Conservation (phyloP, 1,140 invertebrate species). For the Thaumatotibia leucotreta region DNA sequence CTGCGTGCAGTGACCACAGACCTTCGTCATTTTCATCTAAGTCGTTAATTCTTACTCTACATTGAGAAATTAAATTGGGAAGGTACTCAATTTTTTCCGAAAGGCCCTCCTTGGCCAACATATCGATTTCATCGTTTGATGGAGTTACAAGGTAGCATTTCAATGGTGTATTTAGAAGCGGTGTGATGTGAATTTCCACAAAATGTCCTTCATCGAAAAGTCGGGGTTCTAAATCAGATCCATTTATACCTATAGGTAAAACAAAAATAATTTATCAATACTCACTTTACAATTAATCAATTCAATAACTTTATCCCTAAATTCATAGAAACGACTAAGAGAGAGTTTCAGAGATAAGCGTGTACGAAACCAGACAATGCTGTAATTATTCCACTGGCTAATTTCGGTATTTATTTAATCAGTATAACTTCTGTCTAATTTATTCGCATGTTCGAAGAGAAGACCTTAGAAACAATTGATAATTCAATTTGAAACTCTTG, state of each 20-base stretch:
- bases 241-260: not conserved
- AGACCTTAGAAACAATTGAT: too few relatives aligned
- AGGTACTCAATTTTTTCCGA: not conserved
- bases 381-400: too few relatives aligned
- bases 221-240: not conserved
- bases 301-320: too few relatives aligned
- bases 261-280: too few relatives aligned
- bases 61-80: not conserved
- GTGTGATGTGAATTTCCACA: not conserved
- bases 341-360: too few relatives aligned
- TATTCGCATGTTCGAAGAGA: too few relatives aligned
- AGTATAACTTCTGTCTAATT: too few relatives aligned
- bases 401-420: too few relatives aligned
- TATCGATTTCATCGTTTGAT: not conserved
- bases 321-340: too few relatives aligned
- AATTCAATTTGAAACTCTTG: too few relatives aligned
- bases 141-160: not conserved
- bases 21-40: not conserved
- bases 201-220: not conserved
- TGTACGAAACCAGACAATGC: too few relatives aligned
- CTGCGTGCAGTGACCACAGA: not conserved
- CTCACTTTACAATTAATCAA: too few relatives aligned
- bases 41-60: constrained; percentile 1
- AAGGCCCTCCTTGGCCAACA: not conserved
- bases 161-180: not conserved